phyloP scores from a whole-genome alignment of 2,888 invertebrate species.

The Lutraria lutraria region DNA sequence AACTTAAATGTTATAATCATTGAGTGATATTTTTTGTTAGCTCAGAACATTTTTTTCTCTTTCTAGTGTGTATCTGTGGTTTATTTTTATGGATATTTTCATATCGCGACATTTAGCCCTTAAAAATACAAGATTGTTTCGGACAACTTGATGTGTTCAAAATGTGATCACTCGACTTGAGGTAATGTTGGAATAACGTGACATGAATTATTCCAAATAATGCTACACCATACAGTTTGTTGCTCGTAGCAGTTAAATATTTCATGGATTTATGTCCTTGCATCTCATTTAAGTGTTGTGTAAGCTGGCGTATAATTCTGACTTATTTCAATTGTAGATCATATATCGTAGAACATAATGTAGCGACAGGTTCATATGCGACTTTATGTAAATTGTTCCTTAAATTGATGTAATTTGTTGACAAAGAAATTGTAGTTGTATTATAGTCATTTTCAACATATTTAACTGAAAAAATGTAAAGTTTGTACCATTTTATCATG shows the following conservation, averaged over 20 bases:
- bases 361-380: slow-evolving; percentile 34
- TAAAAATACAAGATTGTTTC: background rate
- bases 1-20: slow-evolving; percentile 26
- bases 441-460: slow-evolving; percentile 53
- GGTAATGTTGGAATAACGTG: background rate
- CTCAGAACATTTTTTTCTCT: slow-evolving; percentile 41
- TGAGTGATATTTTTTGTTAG: slow-evolving; percentile 47
- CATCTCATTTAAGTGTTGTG: background rate
- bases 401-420: slow-evolving; percentile 22
- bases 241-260: background rate
- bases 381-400: slow-evolving; percentile 4
- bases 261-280: background rate
- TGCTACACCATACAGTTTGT: background rate
- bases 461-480: slow-evolving; percentile 47
- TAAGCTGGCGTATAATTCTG: background rate
- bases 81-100: slow-evolving; percentile 34
- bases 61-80: slow-evolving; percentile 20
- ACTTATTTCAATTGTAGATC: background rate
- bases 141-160: background rate
- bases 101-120: slow-evolving; percentile 18
- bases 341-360: slow-evolving; percentile 14
- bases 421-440: slow-evolving; percentile 53
- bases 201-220: background rate
- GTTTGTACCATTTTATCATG: slow-evolving; percentile 67
- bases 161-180: background rate